phyloP scores from a whole-genome alignment of 2,797 vertebrate species.

The Odontamblyopus lacepedii region DNA sequence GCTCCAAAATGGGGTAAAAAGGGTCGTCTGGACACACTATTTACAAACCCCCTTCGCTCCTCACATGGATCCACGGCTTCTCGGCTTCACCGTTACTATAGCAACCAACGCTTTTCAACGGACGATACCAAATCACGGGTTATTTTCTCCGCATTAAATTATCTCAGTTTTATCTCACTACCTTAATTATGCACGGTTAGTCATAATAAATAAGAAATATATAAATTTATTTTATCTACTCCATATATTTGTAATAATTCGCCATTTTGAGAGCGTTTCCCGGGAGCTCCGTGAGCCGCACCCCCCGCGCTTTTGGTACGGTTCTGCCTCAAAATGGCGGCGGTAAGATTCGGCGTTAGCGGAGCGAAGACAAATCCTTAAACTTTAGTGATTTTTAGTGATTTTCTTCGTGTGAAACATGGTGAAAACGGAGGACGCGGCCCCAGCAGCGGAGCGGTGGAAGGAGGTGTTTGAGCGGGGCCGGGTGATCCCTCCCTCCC shows the following conservation, averaged over 20 bases:
- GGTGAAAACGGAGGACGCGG: slow-evolving; percentile 31
- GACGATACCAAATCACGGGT: slow-evolving; percentile 58
- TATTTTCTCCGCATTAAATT: rapidly evolving
- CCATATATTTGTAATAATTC: background rate
- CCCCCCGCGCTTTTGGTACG: background rate
- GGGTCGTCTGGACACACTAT: too few relatives aligned
- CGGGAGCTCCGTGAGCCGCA: background rate
- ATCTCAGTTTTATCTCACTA: background rate
- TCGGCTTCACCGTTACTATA: slow-evolving; percentile 60
- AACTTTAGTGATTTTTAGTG: too few relatives aligned
- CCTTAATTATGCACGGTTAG: background rate
- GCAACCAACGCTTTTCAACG: slow-evolving; percentile 65
- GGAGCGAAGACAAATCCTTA: too few relatives aligned
- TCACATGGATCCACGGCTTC: too few relatives aligned
- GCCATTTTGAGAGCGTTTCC: background rate
- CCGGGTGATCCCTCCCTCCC: slow-evolving; percentile 74
- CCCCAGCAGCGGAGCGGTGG: slow-evolving; percentile 74
- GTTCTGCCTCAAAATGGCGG: slow-evolving; percentile 64
- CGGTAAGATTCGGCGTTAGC: background rate
- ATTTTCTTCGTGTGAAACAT: slow-evolving; percentile 1
- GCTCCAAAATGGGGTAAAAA: too few relatives aligned
- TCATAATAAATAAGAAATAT: background rate
- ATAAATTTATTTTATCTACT: background rate
- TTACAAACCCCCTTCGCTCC: too few relatives aligned
- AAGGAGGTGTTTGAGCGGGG: slow-evolving; percentile 64